A percentile compares a stretch with the other conserved stretches of the same genome.
Evolutionary conservation across 2,113 vertebrate species (phyloP).

Genomic region (Chrysochloris asiatica): DNA sequence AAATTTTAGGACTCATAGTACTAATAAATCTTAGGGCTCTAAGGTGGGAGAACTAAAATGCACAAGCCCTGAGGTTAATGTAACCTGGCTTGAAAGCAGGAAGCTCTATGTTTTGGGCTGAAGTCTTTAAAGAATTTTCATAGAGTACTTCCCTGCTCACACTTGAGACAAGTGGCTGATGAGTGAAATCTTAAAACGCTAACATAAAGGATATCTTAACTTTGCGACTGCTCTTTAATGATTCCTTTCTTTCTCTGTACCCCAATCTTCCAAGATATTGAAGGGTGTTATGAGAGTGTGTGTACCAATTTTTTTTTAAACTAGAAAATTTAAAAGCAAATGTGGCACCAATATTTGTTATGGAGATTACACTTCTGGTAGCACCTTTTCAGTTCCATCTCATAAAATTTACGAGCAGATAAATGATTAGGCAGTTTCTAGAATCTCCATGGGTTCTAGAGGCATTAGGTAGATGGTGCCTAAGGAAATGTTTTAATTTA

Average conservation of each 20-base stretch:
- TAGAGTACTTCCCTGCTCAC: too few relatives aligned
- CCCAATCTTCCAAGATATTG: neutral
- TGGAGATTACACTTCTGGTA: neutral
- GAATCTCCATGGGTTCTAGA: neutral
- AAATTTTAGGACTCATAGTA: neutral
- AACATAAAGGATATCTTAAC: too few relatives aligned
- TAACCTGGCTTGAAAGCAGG: too few relatives aligned
- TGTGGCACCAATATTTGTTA: neutral
- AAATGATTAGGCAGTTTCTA: neutral
- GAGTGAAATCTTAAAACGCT: slow-evolving; percentile 60
- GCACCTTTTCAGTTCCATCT: neutral
- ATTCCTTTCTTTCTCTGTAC: neutral
- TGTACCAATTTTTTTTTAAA: neutral
- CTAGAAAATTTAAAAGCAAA: neutral
- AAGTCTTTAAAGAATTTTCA: too few relatives aligned
- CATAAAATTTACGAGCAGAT: neutral
- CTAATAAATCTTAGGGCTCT: neutral
- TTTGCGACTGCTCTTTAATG: too few relatives aligned
- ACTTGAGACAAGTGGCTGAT: slow-evolving; percentile 44
- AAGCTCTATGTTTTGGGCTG: too few relatives aligned
- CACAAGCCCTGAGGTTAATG: neutral
- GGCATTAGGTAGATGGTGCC: neutral
- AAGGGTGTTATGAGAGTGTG: neutral
- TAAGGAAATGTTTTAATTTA: neutral
- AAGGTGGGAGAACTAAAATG: neutral